Conservation (phyloP, 2,888 invertebrate genomes). For the Drosophila putrida region DNA sequence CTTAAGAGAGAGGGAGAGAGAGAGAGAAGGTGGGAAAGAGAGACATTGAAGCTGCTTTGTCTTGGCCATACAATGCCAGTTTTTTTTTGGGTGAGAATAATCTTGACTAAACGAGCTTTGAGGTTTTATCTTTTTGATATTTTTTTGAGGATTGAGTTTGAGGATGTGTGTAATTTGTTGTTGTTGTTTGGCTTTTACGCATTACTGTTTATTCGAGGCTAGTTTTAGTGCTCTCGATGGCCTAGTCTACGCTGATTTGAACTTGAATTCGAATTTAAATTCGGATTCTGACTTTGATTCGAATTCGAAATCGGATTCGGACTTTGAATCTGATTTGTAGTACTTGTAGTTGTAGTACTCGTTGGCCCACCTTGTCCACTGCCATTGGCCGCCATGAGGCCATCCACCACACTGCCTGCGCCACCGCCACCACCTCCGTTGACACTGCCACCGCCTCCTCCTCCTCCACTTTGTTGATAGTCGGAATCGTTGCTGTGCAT, state of each 20-base stretch:
- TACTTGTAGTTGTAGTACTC: constrained; percentile 84
- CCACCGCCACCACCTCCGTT: constrained; percentile 50
- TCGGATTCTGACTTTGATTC: constrained; percentile 27
- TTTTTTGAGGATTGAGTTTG: constrained; percentile 28
- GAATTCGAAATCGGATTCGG: constrained; percentile 20
- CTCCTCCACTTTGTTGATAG: constrained; percentile 72
- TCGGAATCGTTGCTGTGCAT: constrained; percentile 94
- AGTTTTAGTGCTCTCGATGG: constrained; percentile 86
- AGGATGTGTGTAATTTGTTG: constrained; percentile 9
- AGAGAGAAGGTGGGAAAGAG: constrained; percentile 13
- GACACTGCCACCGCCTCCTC: constrained; percentile 43
- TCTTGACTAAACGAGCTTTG: constrained; percentile 20
- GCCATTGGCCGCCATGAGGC: constrained; percentile 76
- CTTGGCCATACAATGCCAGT: neutral
- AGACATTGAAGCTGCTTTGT: constrained; percentile 16
- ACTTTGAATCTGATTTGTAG: constrained; percentile 35
- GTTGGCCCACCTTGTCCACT: constrained; percentile 86
- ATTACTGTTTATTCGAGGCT: constrained; percentile 35
- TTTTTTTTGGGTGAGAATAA: neutral
- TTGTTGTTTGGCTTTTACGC: constrained; percentile 14
- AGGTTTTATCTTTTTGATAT: constrained; percentile 15
- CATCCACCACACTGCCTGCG: constrained; percentile 72
- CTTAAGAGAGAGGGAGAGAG: constrained; percentile 6
- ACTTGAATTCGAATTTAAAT: constrained; percentile 39
- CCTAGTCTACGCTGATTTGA: constrained; percentile 89